Evolutionary conservation across 1,140 invertebrate genomes (phyloP), one percentile per base, ranked within the genome.

Genomic region (Saccostrea glomerata): DNA sequence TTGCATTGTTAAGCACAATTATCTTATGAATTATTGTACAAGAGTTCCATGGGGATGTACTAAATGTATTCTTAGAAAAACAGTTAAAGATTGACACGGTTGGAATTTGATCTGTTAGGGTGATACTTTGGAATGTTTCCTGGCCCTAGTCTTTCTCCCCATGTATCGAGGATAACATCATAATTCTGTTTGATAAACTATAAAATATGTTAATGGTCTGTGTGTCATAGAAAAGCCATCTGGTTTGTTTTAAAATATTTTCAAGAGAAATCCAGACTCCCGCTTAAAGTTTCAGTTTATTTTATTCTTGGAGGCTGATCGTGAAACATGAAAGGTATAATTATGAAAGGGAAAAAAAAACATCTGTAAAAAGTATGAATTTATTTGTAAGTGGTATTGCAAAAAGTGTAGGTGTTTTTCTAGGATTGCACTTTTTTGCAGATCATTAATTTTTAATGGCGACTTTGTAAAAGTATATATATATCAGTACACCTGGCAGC

Each of bases 221-320:
- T 77, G 70, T 77, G 70, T 77, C 70, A 73, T 73, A 77, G 70
- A 77, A 25, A 77, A 77, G 70, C 70, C 70, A 77, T 77, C 70
- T 77, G 70, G 70, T 77, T 77, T 77, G 9, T 25, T 36, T 77
- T 77, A 77, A 77, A 77, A 15, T 77, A 77, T 77, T 77, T 36
- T 77, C 15, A 25, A 77, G 25, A 77, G 30, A 30, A 77, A 77
- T 25, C 30, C 70, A 36, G 25, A 77, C 70, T 77, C 70, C 70
- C 25, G 25, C 17, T 77, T 23, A 36, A 7, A 9, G 23, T 25
- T 30, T 30, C 11, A 36, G 23, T 77, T 36, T 77, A 77, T 23
- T 77, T 25, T 25, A 77, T 30, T 15, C 70, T 36, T 5, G 25
- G 25, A 77, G 12, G 25, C 25, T 77, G 70, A 77, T 15, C 12